Evolutionary conservation across 2,888 invertebrate species (phyloP), one percentile per base, ranked within the genome.

Genomic region (Xylocampa areola): DNA sequence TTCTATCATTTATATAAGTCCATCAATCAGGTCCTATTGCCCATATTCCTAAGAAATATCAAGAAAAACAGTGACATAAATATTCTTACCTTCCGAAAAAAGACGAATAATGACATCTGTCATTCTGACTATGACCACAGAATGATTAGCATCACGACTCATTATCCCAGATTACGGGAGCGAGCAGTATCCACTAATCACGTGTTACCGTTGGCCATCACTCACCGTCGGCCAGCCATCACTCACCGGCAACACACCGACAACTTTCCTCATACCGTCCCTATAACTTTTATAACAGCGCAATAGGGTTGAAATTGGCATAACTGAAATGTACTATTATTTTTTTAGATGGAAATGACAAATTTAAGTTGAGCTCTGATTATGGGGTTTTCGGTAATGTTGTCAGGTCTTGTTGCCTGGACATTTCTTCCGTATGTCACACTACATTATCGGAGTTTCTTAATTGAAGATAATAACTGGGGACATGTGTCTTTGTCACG

Each of bases 391-490:
- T 47, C 43, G 23, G 36, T 37, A 21, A 44, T 51, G 47, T 29
- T 37, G 29, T 43, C 32, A 59, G 88, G 63, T 86, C 89, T 65
- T 43, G 35, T 60, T 63, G 51, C 32, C 33, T 85, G 87, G 87
- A 69, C 70, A 63, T 59, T 75, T 85, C 82, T 77, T 76, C 82
- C 88, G 88, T 91, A 91, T 90, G 92, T 90, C 92, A 90, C 87
- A 87, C 86, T 85, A 86, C 84, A 90, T 91, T 93, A 92, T 92
- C 92, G 84, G 87, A 82, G 88, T 83, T 88, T 91, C 92, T 92
- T 93, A 93, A 93, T 93, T 93, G 93, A 92, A 91, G 91, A 93
- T 93, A 92, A 92, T 92, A 91, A 90, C 91, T 88, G 88, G 82
- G 87, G 91, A 90, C 92, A 92, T 92, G 87, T 92, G 91, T 92